A percentile compares a stretch with the other conserved stretches of the same genome.
Evolutionary conservation across 2,113 vertebrate species (phyloP).

Genomic region (Semnornis frantzii): DNA sequence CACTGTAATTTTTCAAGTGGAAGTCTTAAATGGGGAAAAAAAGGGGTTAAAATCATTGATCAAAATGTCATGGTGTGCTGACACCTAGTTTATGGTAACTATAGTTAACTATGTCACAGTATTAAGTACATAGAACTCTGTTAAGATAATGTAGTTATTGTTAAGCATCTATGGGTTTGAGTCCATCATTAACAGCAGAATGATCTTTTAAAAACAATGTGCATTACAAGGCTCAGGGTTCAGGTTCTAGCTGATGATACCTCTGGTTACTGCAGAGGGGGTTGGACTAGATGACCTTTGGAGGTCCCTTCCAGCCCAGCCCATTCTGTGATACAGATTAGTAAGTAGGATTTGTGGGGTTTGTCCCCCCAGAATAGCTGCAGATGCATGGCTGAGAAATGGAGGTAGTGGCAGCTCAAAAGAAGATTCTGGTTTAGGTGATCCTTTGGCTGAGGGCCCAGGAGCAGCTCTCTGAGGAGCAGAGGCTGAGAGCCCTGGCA

Average conservation of each 20-base stretch:
- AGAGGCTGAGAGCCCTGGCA: no score
- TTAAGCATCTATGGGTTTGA: neutral
- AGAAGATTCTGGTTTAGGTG: neutral
- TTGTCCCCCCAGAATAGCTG: neutral
- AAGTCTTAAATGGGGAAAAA: neutral
- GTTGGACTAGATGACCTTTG: no score
- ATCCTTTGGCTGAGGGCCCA: neutral
- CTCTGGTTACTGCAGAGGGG: no score
- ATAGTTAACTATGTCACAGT: no score
- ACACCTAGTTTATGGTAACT: neutral
- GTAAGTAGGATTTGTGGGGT: neutral
- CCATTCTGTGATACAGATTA: neutral
- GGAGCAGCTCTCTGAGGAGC: no score
- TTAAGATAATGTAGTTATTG: no score
- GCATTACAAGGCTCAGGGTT: neutral
- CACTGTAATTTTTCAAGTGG: neutral
- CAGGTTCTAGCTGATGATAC: no score
- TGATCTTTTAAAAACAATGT: neutral
- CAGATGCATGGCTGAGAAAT: neutral
- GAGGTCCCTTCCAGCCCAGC: no score
- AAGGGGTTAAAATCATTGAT: neutral
- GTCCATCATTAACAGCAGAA: neutral
- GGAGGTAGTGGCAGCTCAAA: neutral
- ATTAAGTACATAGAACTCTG: no score
- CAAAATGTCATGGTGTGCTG: neutral